Percentiles rank a stretch among this genome's conserved stretches.
Evolutionary conservation across 1,140 invertebrate genomes (phyloP).

Genomic region (Epicauta chinensis): DNA sequence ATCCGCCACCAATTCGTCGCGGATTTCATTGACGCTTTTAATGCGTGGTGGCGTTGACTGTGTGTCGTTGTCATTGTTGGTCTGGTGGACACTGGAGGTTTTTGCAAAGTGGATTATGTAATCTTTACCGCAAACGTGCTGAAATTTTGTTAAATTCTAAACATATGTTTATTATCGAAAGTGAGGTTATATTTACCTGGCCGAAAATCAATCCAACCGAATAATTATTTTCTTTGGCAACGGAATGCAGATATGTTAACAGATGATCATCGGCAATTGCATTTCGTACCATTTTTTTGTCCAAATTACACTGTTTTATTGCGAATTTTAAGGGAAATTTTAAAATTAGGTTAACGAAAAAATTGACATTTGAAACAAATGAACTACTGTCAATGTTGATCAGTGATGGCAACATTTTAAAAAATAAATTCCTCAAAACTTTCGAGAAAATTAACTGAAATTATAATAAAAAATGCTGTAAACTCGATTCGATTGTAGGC

Average conservation of each 20-base stretch:
- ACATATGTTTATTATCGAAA: constrained; percentile 27
- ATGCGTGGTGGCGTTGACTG: constrained; percentile 29
- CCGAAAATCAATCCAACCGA: constrained; percentile 61
- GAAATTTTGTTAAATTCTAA: constrained; percentile 31
- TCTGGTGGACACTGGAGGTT: constrained; percentile 51
- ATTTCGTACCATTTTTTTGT: constrained; percentile 47
- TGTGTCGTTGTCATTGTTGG: constrained; percentile 32
- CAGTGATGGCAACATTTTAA: too few relatives aligned
- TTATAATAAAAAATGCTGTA: too few relatives aligned
- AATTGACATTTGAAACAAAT: too few relatives aligned
- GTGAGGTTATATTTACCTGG: constrained; percentile 48
- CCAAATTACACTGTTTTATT: too few relatives aligned
- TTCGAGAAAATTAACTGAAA: too few relatives aligned
- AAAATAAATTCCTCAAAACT: too few relatives aligned
- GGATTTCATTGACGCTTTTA: constrained; percentile 42
- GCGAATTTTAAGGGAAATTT: too few relatives aligned
- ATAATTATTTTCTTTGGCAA: constrained; percentile 46
- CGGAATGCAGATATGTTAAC: constrained; percentile 44
- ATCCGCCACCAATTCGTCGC: constrained; percentile 58
- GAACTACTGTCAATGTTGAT: too few relatives aligned
- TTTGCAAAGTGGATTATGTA: constrained; percentile 66
- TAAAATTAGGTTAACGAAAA: too few relatives aligned
- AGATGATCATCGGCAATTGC: constrained; percentile 44
- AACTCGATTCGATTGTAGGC: too few relatives aligned
- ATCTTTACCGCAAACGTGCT: constrained; percentile 55